Conservation (phyloP, 2,797 vertebrate genomes). For the Stomatorhinus walkeri region DNA sequence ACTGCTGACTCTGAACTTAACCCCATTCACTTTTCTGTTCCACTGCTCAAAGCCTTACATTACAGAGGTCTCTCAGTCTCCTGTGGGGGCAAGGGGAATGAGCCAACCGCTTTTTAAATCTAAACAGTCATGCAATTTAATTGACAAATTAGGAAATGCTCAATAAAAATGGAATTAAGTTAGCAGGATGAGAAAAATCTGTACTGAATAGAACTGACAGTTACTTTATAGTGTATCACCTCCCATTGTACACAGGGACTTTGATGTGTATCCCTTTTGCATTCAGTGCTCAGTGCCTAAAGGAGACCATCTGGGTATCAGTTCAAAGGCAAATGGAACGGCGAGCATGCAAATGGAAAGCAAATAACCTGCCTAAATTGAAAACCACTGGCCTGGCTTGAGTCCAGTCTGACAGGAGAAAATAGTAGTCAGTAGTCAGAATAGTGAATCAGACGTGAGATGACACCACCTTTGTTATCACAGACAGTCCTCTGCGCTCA, state of each 20-base stretch:
- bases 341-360: not conserved
- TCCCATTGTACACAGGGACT: not conserved
- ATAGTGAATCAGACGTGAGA: not conserved
- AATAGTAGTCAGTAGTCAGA: not conserved
- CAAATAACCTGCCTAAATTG: not conserved
- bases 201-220: not conserved
- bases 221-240: not conserved
- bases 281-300: not conserved
- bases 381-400: not conserved
- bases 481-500: not conserved
- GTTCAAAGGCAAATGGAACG: not conserved
- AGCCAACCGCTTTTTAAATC: not conserved
- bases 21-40: not conserved
- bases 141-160: not conserved
- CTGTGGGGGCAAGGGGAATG: not conserved
- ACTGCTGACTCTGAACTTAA: not conserved
- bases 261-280: not conserved
- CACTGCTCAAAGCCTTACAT: not conserved
- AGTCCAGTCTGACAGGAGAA: not conserved
- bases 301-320: not conserved
- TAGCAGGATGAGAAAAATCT: not conserved
- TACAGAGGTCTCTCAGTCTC: not conserved
- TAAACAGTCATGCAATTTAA: not conserved
- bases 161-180: constrained; percentile 2
- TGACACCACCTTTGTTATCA: not conserved